Base-by-base conservation (phyloP, 2,797 vertebrate genomes). In the Lepilemur septentrionalis region DNA sequence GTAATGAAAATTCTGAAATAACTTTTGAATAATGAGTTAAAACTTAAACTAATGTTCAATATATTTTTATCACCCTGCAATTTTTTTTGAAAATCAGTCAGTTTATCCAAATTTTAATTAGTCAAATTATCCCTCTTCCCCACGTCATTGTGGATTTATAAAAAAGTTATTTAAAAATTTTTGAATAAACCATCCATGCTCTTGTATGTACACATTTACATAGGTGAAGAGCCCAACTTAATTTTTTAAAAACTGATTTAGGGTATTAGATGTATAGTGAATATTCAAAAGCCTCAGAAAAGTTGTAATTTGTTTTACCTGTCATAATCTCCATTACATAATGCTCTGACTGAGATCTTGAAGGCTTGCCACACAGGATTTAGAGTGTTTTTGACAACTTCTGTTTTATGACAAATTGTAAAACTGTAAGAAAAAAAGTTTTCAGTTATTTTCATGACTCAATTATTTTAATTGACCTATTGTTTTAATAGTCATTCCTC, bases 401-500 rank as follows among this genome's bases (percentile, higher is more conserved):
- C 99, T 2, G 99, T 99, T 98, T 99, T 99, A 97, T 99, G 99
- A 98, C 99, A 99, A 98, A 99, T 99, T 94, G 99, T 99, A 98
- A 99, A 99, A 63, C 97, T 98, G 83, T 61, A 48, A 67, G 59
- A 38, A 76, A 75, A 73, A 83, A 65, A 32, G 35, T 72, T 75
- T 86, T 41, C 41, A 43, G 20, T 94, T 80, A 96, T 88, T 78
- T 83, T 89, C 15, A 61, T 80, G 18, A 86, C 57, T 94, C 32
- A 38, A 9, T 93, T 35, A 73, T 25, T 80, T 79, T 41, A 57
- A 57, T 0, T 43, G 8, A 89, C 12, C 9, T 15, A 20, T n/a
- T 63, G 15, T 73, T 82, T 80, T 55, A 32, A 32, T 28, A 61
- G 20, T 38, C 30, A 86, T 82, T 95, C 25, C 28, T 61, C 43